Evolutionary conservation across 2,797 vertebrate species (phyloP).

Genomic region (Halcyon leucocephala): DNA sequence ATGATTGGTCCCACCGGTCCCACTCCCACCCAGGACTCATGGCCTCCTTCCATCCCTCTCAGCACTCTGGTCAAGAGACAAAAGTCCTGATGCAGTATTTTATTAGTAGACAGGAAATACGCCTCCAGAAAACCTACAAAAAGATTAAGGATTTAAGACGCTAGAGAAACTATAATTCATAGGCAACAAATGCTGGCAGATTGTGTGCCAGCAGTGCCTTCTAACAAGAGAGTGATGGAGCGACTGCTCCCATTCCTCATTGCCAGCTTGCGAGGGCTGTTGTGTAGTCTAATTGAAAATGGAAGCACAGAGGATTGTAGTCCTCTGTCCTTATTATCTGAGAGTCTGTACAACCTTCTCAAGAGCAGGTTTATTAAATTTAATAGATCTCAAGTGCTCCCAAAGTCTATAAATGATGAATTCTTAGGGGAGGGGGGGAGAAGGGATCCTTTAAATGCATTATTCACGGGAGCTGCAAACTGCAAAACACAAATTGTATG

Average conservation of each 20-base stretch:
- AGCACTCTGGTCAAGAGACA: not conserved
- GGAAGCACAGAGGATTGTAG: not conserved
- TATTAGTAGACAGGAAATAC: not conserved
- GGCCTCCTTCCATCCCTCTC: not conserved
- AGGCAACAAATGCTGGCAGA: slow-evolving; percentile 3
- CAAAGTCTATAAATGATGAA: not conserved
- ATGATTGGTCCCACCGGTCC: not conserved
- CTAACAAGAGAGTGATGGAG: slow-evolving; percentile 30
- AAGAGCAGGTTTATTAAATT: slow-evolving; percentile 20
- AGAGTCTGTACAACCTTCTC: not conserved
- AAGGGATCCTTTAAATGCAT: not conserved
- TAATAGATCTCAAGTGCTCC: slow-evolving; percentile 24
- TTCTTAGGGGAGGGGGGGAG: not conserved
- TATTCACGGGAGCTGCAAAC: not conserved
- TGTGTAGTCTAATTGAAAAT: slow-evolving; percentile 43
- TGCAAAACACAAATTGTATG: not conserved
- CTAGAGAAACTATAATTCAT: slow-evolving; percentile 14
- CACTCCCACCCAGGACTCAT: not conserved
- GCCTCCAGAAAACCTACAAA: not conserved
- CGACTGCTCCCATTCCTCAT: not conserved
- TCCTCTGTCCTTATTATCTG: not conserved
- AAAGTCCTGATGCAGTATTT: not conserved
- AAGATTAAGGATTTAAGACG: slow-evolving; percentile 15
- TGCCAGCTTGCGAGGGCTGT: not conserved
- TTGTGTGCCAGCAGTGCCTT: slow-evolving; percentile 27